Evolutionary conservation across 2,797 vertebrate species (phyloP).

Genomic region (Chaetophractus vellerosus): DNA sequence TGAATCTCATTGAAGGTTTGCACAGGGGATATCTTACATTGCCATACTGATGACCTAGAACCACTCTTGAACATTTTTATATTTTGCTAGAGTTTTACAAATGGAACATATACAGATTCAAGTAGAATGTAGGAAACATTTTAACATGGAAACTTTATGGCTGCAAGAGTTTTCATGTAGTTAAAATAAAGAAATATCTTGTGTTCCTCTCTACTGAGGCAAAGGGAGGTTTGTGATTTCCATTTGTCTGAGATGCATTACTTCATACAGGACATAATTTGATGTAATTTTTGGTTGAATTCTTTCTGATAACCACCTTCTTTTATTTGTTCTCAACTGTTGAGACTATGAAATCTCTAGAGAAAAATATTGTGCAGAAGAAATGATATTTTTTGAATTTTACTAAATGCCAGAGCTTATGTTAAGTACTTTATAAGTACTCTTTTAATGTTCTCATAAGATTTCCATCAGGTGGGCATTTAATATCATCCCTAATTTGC

Average conservation of each 20-base stretch:
- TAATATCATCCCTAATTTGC: not conserved
- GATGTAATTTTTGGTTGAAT: conserved; percentile 1
- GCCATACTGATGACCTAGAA: not conserved
- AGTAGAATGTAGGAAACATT: not conserved
- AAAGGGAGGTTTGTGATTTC: not conserved
- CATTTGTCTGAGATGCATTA: not conserved
- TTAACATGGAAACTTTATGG: not conserved
- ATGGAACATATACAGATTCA: not conserved
- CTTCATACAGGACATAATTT: not conserved
- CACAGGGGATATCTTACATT: too few relatives aligned
- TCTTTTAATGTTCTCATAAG: not conserved
- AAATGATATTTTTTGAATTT: conserved; percentile 44
- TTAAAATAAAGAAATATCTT: not conserved
- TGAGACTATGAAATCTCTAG: not conserved
- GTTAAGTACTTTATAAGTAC: not conserved
- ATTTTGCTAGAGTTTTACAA: conserved; percentile 48
- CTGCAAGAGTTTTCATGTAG: not conserved
- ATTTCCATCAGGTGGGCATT: not conserved
- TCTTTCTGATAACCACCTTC: not conserved
- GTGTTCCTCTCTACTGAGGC: not conserved
- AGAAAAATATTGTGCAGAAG: not conserved
- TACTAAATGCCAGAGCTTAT: not conserved
- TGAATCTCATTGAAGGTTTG: too few relatives aligned
- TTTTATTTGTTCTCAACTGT: conserved; percentile 11
- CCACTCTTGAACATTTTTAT: not conserved